A percentile compares a stretch with the other conserved stretches of the same genome.
Evolutionary conservation across 2,888 invertebrate genomes (phyloP).

Genomic region (Drosophila anomalipes): DNA sequence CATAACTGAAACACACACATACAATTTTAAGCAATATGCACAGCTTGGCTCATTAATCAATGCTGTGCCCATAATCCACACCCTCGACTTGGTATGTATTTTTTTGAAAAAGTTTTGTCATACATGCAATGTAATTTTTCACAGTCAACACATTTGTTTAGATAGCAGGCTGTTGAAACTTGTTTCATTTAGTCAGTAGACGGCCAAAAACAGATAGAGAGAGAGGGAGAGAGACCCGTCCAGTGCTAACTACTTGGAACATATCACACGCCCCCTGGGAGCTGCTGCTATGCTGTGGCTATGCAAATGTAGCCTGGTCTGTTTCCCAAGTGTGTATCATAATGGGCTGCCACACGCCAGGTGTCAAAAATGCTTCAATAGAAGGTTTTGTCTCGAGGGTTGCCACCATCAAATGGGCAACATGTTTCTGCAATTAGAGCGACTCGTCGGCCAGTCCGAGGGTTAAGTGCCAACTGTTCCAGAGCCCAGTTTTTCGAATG

Average conservation of each 20-base stretch:
- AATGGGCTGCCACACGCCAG: slow-evolving; percentile 61
- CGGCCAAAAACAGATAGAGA: neutral
- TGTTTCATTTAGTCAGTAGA: slow-evolving; percentile 42
- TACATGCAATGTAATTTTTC: slow-evolving; percentile 74
- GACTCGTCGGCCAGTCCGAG: slow-evolving; percentile 30
- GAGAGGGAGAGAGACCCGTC: slow-evolving; percentile 3
- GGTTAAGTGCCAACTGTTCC: slow-evolving; percentile 63
- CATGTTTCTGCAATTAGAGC: slow-evolving; percentile 68
- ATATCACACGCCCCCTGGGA: slow-evolving; percentile 19
- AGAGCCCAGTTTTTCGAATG: slow-evolving; percentile 6
- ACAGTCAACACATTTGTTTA: slow-evolving; percentile 68
- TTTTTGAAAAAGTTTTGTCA: slow-evolving; percentile 69
- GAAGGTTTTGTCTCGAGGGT: slow-evolving; percentile 42
- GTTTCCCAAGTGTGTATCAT: slow-evolving; percentile 54
- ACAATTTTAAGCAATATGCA: slow-evolving; percentile 14
- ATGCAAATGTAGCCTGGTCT: slow-evolving; percentile 45
- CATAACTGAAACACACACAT: slow-evolving; percentile 19
- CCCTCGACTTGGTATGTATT: slow-evolving; percentile 10
- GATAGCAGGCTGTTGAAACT: slow-evolving; percentile 34
- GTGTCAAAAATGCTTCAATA: slow-evolving; percentile 68
- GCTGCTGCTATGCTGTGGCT: slow-evolving; percentile 3
- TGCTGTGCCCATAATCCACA: slow-evolving; percentile 43
- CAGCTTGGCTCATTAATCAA: slow-evolving; percentile 66
- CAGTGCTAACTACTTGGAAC: slow-evolving; percentile 13
- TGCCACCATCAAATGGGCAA: slow-evolving; percentile 43